Percentiles rank a stretch among this genome's conserved stretches.
phyloP scores from a whole-genome alignment of 2,797 vertebrate species.

The Gila robusta region DNA sequence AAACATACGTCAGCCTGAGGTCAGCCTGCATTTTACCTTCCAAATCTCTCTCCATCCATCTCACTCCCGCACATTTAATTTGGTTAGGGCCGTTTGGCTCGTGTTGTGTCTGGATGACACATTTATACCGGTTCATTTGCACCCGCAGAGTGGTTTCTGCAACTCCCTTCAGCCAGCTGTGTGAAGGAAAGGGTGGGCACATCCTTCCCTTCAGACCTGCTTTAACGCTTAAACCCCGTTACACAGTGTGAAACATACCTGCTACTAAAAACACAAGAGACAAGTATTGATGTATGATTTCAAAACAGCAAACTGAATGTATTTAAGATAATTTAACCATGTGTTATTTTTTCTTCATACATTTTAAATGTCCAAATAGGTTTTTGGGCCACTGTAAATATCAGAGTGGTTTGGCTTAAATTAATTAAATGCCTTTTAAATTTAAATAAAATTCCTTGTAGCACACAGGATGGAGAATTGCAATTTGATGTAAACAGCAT shows the following conservation, averaged over 20 bases:
- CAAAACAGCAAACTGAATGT: background rate
- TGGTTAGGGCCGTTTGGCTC: slow-evolving; percentile 19
- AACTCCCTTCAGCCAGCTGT: slow-evolving; percentile 20
- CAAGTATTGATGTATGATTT: background rate
- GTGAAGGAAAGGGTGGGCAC: slow-evolving; percentile 57
- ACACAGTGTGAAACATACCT: slow-evolving; percentile 7
- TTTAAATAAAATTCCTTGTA: background rate
- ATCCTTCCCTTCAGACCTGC: slow-evolving; percentile 52
- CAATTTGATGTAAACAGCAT: background rate
- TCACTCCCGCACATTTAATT: slow-evolving; percentile 42
- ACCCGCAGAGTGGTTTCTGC: slow-evolving; percentile 24
- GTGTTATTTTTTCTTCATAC: background rate
- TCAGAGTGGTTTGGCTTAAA: background rate
- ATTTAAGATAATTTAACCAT: background rate
- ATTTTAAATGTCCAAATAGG: background rate
- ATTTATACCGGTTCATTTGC: slow-evolving; percentile 36
- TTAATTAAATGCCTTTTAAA: background rate
- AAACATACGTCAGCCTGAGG: slow-evolving; percentile 35
- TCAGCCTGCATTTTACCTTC: slow-evolving; percentile 29
- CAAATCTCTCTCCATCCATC: slow-evolving; percentile 22
- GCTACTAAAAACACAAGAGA: slow-evolving; percentile 1
- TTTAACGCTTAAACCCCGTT: slow-evolving; percentile 33
- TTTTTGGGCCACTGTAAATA: background rate
- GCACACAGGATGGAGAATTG: background rate
- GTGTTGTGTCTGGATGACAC: slow-evolving; percentile 32